Evolutionary conservation across 2,888 invertebrate species (phyloP), one percentile per base, ranked within the genome.

Genomic region (Pollenia griseotomentosa): DNA sequence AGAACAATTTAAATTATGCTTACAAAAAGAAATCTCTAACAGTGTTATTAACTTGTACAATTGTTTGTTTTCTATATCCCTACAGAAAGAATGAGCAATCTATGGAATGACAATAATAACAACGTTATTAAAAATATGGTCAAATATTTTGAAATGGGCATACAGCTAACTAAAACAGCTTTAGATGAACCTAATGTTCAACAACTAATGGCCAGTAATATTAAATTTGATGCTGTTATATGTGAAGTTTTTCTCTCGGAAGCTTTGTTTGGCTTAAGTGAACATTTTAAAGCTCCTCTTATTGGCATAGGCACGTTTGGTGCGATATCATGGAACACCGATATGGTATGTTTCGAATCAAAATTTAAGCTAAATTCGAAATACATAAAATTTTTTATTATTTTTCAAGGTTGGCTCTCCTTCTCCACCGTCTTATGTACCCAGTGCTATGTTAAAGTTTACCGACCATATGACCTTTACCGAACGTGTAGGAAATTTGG

Each of bases 211-310:
- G 75, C 88, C 7, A 93, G 93, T 0, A 92, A 94, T 65, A 90
- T 91, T 63, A 91, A 90, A 3, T 94, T 92, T 51, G 94, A 94
- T 87, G 90, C 93, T 0, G 91, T 94, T 6, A 91, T 94, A 12
- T 88, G 90, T 63, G 94, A 94, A 79, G 90, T 93, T 1, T 94
- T 94, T 77, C 88, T 93, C 0, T 91, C 91, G 51, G 94, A 94
- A 82, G 93, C 93, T 0, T 89, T 93, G 0, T 91, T 92, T 11
- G 94, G 94, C 0, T 74, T 93, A 3, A 91, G 90, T 2, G 91
- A 93, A 48, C 90, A 90, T 9, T 93, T 92, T 23, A 90, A 92
- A 16, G 93, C 92, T 0, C 91, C 92, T 1, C 88, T 93, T 2
- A 90, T 93, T 42, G 93, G 90, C 0, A 4, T 92, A 1, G 90